phyloP scores from a whole-genome alignment of 2,113 vertebrate species.

The Oenanthe oenanthe region DNA sequence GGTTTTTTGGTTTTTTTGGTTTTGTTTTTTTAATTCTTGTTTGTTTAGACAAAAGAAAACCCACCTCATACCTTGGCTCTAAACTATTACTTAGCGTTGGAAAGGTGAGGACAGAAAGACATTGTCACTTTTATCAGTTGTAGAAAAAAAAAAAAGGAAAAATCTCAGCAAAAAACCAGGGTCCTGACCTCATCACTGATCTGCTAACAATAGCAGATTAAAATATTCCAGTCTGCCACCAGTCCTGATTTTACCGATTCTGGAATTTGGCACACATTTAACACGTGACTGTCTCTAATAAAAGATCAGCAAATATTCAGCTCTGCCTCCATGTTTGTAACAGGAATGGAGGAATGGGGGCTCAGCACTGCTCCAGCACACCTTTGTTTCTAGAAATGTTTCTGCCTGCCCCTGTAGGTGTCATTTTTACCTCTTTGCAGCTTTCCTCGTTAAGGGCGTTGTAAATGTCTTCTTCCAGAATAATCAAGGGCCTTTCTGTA shows the following conservation, averaged over 20 bases:
- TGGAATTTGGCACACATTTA: neutral
- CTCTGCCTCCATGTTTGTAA: neutral
- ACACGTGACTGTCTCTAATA: too few species aligned
- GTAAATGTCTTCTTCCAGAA: conserved; percentile 53
- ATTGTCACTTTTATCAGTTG: neutral
- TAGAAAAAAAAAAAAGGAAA: neutral
- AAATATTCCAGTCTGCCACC: neutral
- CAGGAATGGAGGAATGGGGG: neutral
- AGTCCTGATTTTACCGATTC: neutral
- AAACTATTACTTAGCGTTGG: neutral
- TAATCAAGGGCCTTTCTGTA: conserved; percentile 17
- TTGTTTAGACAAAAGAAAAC: neutral
- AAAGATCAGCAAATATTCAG: neutral
- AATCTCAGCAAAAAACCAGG: neutral
- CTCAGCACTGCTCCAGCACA: neutral
- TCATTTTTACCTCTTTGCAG: neutral
- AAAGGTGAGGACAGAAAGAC: neutral
- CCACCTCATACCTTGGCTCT: neutral
- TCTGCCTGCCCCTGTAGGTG: neutral
- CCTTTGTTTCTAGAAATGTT: neutral
- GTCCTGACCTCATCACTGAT: neutral
- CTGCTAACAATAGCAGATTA: neutral
- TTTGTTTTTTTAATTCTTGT: neutral
- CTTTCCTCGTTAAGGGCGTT: neutral
- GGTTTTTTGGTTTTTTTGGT: neutral